Evolutionary conservation across 2,888 invertebrate genomes (phyloP), one percentile per base, ranked within the genome.

Genomic region (Polymixis lichenea): DNA sequence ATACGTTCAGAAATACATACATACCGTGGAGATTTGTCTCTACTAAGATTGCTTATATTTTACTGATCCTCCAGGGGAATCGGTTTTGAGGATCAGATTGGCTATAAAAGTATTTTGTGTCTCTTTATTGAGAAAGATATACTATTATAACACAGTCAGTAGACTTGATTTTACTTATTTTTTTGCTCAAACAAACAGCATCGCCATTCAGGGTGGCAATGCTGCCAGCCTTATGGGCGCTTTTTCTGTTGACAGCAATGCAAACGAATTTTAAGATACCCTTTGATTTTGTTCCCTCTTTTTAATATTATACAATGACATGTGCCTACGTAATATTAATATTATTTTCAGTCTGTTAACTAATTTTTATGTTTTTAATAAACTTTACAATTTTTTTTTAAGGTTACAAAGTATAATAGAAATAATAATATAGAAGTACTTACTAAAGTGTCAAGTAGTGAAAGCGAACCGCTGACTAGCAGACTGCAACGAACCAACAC

Each of bases 391-490:
- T 51, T 46, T 38, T 51, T 49, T 49, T 49, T 46, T 13, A 49
- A n/a, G 13, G 49, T 25, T 28, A 66, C 5, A 22, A 65, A 22
- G n/a, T 56, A 25, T 13, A 43, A 13, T 32, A 72, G 1, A 32
- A 71, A 72, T 49, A 73, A 62, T 3, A 75, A 64, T 38, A 77
- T 67, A 70, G 62, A 72, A 38, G 70, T 86, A 85, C 88, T 87
- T 71, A 87, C 87, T 82, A 83, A 83, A 79, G 74, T 80, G 84
- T 83, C 73, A 64, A 77, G 88, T 80, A 86, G 87, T 87, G 87
- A 87, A 86, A 86, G 86, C 64, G 58, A 77, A 51, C 75, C 78
- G 80, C 84, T 75, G 84, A 80, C 82, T 69, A 80, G 78, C 72
- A 53, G 75, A 84, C 83, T 78, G 81, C 83, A 77, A 75, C 79